Conservation (phyloP, 2,113 vertebrate genomes). For the Clarias macrocephalus region DNA sequence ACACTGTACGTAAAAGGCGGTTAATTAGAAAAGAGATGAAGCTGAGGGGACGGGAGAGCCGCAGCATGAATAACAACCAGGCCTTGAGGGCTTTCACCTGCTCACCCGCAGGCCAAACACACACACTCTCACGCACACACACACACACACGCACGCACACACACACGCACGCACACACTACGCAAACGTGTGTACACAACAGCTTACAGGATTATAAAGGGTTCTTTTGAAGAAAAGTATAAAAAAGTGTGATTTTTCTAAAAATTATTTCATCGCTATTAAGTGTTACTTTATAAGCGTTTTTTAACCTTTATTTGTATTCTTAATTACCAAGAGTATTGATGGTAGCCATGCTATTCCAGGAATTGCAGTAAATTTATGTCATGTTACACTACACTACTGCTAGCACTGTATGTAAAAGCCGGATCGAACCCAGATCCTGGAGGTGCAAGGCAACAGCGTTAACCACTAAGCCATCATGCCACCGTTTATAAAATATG, state of each 20-base stretch:
- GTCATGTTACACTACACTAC: too few species aligned
- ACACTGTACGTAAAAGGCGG: slow-evolving; percentile 76
- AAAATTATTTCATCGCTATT: too few species aligned
- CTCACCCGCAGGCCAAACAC: slow-evolving; percentile 71
- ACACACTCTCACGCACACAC: slow-evolving; percentile 63
- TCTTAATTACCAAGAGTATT: not conserved
- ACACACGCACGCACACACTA: not conserved
- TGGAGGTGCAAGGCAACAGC: too few species aligned
- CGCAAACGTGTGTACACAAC: slow-evolving; percentile 82
- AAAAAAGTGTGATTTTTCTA: not conserved
- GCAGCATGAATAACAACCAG: slow-evolving; percentile 78
- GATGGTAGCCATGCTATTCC: not conserved
- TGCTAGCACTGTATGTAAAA: too few species aligned
- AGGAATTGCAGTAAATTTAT: not conserved
- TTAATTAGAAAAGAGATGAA: slow-evolving; percentile 87
- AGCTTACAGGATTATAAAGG: slow-evolving; percentile 87
- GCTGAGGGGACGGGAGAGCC: slow-evolving; percentile 72
- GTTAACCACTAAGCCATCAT: too few species aligned
- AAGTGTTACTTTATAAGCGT: too few species aligned
- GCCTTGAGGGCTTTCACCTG: slow-evolving; percentile 84
- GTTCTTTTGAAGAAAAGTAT: slow-evolving; percentile 64
- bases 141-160: slow-evolving; percentile 4
- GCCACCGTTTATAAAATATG: not conserved
- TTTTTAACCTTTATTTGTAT: not conserved
- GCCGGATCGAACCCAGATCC: too few species aligned